A percentile compares a stretch with the other conserved stretches of the same genome.
phyloP scores from a whole-genome alignment of 2,888 invertebrate genomes.

The Pandemis heparana region DNA sequence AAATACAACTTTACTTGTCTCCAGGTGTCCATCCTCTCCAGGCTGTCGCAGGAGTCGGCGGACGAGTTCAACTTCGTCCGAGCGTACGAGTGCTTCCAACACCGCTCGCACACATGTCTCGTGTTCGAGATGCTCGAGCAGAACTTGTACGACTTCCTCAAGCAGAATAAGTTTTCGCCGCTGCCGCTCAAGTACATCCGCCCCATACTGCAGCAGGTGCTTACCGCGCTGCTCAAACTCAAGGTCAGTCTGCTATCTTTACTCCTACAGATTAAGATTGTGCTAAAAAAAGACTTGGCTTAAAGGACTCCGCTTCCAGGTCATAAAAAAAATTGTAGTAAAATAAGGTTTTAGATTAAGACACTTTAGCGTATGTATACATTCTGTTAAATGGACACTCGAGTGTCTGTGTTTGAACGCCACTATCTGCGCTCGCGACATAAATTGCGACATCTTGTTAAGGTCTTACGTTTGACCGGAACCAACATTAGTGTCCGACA shows the following conservation, averaged over 20 bases:
- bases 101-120: conserved; percentile 99
- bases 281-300: too few relatives aligned
- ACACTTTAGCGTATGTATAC: too few relatives aligned
- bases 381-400: too few relatives aligned
- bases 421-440: too few relatives aligned
- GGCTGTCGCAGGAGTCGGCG: conserved; percentile 98
- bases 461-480: too few relatives aligned
- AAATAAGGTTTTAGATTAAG: too few relatives aligned
- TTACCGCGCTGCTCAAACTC: conserved; percentile 93
- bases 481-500: too few relatives aligned
- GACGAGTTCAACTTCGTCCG: conserved; percentile 99
- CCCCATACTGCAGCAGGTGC: conserved; percentile 99
- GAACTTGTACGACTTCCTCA: conserved; percentile 99
- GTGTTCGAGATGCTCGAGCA: conserved; percentile 99
- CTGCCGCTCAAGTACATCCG: conserved; percentile 99
- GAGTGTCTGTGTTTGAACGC: too few relatives aligned
- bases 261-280: too few relatives aligned
- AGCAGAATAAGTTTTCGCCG: conserved; percentile 99
- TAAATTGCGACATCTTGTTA: too few relatives aligned
- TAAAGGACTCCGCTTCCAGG: too few relatives aligned
- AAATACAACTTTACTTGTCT: conserved; percentile 39
- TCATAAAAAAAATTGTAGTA: too few relatives aligned
- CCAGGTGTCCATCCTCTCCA: conserved; percentile 95
- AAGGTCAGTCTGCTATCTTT: conserved; percentile 85
- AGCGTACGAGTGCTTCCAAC: conserved; percentile 99